Evolutionary conservation across 2,113 vertebrate genomes (phyloP).

Genomic region (Zosterops lateralis): DNA sequence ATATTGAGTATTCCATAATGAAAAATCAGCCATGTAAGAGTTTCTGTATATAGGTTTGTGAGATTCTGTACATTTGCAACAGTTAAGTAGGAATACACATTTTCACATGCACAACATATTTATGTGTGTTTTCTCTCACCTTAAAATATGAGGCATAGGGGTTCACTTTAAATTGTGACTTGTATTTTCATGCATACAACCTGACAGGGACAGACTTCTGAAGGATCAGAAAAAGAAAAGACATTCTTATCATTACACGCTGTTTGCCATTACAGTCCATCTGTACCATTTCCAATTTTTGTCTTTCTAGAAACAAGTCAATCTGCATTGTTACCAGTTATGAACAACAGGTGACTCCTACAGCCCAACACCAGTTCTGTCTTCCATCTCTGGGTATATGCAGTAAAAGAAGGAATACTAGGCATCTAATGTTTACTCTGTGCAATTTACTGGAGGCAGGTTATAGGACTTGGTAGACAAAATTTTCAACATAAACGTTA

Average conservation of each 20-base stretch:
- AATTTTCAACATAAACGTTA: neutral
- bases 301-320: neutral
- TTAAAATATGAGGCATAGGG: neutral
- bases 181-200: neutral
- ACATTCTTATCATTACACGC: neutral
- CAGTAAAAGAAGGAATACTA: neutral
- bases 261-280: neutral
- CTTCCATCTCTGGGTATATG: neutral
- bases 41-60: neutral
- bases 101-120: fast-evolving
- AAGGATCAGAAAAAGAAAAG: neutral
- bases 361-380: neutral
- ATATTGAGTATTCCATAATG: conserved; percentile 60
- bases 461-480: neutral
- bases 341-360: neutral
- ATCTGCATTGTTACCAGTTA: neutral
- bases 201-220: neutral
- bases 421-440: neutral
- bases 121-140: neutral
- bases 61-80: neutral
- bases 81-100: neutral
- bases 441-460: neutral
- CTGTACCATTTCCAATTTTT: neutral
- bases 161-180: neutral
- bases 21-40: conserved; percentile 44